phyloP scores from a whole-genome alignment of 2,797 vertebrate genomes.

The Betta splendens region DNA sequence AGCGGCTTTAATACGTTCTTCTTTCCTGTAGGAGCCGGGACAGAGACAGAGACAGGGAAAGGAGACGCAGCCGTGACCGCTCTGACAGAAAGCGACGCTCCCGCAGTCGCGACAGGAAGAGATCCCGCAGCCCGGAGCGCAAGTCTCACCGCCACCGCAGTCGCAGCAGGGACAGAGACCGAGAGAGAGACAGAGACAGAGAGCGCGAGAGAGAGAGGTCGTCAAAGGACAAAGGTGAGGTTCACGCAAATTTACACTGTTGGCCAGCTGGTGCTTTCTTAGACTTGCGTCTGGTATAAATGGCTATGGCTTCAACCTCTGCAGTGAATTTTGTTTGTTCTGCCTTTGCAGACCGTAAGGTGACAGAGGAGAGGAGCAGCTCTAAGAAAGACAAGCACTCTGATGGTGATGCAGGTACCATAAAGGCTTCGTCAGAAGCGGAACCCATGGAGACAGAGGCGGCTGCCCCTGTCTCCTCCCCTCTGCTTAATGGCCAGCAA shows the following conservation, averaged over 20 bases:
- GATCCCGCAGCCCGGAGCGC: slow-evolving; percentile 94
- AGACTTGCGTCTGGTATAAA: too few relatives aligned
- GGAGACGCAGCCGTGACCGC: slow-evolving; percentile 90
- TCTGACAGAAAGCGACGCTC: slow-evolving; percentile 94
- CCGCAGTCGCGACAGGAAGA: slow-evolving; percentile 90
- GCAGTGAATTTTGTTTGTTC: neutral
- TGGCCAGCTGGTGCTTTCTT: neutral
- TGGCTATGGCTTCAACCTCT: too few relatives aligned
- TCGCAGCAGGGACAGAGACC: slow-evolving; percentile 91
- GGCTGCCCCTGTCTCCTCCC: slow-evolving; percentile 87
- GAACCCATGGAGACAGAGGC: slow-evolving; percentile 91
- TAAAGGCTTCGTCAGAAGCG: slow-evolving; percentile 82
- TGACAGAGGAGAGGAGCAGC: slow-evolving; percentile 94
- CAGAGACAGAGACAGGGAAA: slow-evolving; percentile 69
- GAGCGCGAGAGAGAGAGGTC: slow-evolving; percentile 91
- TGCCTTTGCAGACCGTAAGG: slow-evolving; percentile 89
- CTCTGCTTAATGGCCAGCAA: slow-evolving; percentile 97
- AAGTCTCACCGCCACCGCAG: slow-evolving; percentile 93
- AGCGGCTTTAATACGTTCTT: neutral
- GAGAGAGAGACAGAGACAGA: slow-evolving; percentile 88
- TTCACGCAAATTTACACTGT: neutral
- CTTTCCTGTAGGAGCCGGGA: slow-evolving; percentile 75
- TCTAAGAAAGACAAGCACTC: slow-evolving; percentile 86
- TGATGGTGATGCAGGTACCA: slow-evolving; percentile 70
- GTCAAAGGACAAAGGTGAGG: slow-evolving; percentile 94